phyloP scores from a whole-genome alignment of 2,797 vertebrate genomes.

The Chloroceryle amazona region DNA sequence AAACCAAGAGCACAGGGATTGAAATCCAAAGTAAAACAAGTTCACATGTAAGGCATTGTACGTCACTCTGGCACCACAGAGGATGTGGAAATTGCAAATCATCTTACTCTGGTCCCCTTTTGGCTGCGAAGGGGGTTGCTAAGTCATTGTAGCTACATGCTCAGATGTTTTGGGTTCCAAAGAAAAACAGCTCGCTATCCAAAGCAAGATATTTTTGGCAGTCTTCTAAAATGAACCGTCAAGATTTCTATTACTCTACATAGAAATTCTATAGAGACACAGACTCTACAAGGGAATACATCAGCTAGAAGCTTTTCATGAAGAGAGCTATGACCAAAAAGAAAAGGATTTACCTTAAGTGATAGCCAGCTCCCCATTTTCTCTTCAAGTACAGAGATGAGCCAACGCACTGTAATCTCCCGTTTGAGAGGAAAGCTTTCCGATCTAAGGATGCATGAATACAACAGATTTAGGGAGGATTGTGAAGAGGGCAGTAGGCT shows the following conservation, averaged over 20 bases:
- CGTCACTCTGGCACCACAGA: neutral
- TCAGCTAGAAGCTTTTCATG: neutral
- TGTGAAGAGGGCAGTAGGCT: neutral
- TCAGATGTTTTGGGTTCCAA: neutral
- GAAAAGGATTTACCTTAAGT: slow-evolving; percentile 85
- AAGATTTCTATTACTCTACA: neutral
- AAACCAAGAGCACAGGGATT: neutral
- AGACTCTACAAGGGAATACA: neutral
- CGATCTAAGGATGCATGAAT: slow-evolving; percentile 82
- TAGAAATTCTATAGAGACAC: neutral
- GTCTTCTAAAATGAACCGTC: neutral
- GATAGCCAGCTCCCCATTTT: slow-evolving; percentile 94
- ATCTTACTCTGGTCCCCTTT: neutral
- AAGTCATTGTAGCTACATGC: neutral
- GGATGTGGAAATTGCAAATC: neutral
- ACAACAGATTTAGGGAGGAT: neutral
- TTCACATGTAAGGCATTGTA: neutral
- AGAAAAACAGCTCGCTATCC: neutral
- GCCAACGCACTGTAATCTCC: slow-evolving; percentile 90
- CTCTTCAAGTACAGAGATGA: slow-evolving; percentile 94
- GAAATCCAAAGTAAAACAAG: neutral
- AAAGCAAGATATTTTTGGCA: neutral
- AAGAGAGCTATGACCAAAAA: neutral
- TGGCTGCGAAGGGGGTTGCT: neutral
- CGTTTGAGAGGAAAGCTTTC: slow-evolving; percentile 93